Conservation (phyloP, 2,797 vertebrate species). For the Spinus olivaceus region DNA sequence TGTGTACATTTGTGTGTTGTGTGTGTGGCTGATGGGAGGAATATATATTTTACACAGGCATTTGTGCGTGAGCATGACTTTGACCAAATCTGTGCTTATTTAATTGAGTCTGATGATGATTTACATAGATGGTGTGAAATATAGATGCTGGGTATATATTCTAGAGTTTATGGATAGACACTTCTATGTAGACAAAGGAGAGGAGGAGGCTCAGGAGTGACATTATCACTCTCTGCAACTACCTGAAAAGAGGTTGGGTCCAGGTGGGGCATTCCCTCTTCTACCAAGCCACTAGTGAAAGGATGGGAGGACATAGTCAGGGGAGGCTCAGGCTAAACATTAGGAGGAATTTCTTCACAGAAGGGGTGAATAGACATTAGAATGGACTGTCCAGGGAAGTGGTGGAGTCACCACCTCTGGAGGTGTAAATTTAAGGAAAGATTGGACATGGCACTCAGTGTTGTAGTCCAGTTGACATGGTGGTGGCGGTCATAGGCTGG, state of each 20-base stretch:
- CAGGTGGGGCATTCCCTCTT: neutral
- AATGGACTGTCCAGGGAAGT: neutral
- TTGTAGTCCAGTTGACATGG: neutral
- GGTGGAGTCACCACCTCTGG: neutral
- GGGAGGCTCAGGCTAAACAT: neutral
- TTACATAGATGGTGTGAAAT: neutral
- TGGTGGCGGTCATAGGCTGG: neutral
- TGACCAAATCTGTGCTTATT: neutral
- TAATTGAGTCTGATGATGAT: neutral
- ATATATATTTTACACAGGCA: neutral
- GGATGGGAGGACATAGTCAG: neutral
- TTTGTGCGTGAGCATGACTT: fast-evolving
- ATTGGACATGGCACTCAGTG: neutral
- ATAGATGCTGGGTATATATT: neutral
- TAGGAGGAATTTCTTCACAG: neutral
- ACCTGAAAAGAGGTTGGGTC: neutral
- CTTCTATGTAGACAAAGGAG: neutral
- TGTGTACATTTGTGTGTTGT: neutral
- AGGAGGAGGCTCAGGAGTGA: neutral
- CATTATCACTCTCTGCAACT: neutral
- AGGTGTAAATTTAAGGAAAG: neutral
- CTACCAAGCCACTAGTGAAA: neutral
- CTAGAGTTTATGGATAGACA: neutral
- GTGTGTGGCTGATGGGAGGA: neutral
- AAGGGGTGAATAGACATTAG: neutral